Conservation (phyloP, 2,797 vertebrate genomes). For the Borostomias antarcticus region DNA sequence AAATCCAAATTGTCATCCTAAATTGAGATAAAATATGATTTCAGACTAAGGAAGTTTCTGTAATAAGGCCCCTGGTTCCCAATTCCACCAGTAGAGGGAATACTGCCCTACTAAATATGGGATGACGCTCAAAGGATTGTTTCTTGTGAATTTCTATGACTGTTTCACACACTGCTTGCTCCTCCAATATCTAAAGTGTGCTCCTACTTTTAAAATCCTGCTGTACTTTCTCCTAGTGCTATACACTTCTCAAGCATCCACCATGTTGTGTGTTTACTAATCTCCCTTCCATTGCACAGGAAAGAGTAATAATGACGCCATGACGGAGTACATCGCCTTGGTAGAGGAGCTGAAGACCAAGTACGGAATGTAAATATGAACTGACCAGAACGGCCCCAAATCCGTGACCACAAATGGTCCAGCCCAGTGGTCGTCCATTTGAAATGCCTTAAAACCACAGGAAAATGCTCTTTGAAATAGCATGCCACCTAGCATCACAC, state of each 20-base stretch:
- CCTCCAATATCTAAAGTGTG: too few relatives aligned
- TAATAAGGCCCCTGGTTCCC: too few relatives aligned
- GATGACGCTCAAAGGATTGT: too few relatives aligned
- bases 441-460: conserved; percentile 37
- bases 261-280: neutral
- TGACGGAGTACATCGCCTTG: conserved; percentile 74
- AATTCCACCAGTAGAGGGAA: conserved; percentile 9
- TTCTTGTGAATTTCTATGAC: too few relatives aligned
- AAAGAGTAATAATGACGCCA: conserved; percentile 83
- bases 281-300: conserved; percentile 66
- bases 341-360: conserved; percentile 73
- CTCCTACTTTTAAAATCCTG: neutral
- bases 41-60: too few relatives aligned
- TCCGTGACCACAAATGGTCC: neutral
- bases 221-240: too few relatives aligned
- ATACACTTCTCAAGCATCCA: neutral
- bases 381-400: neutral
- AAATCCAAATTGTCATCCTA: too few relatives aligned
- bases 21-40: too few relatives aligned
- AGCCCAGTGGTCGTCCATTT: neutral
- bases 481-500: too few relatives aligned
- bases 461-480: conserved; percentile 19
- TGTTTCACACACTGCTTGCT: too few relatives aligned
- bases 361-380: conserved; percentile 57
- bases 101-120: too few relatives aligned